phyloP scores from a whole-genome alignment of 2,113 vertebrate species.

The Rhinolophus ferrumequinum region DNA sequence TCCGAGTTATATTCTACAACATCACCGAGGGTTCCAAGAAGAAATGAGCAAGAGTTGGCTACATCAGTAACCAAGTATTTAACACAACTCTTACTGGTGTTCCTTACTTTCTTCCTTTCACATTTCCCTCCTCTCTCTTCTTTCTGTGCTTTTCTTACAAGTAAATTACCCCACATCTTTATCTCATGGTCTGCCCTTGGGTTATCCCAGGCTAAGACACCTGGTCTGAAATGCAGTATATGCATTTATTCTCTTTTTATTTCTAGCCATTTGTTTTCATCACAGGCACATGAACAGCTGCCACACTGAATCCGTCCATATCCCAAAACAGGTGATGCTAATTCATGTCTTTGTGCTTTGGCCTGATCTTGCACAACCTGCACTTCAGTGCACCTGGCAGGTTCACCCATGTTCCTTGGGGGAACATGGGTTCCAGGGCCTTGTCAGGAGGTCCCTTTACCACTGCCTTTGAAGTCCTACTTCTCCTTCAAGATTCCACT shows the following conservation, averaged over 20 bases:
- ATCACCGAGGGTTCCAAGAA: background rate
- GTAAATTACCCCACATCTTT: background rate
- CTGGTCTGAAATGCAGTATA: background rate
- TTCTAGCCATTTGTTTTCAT: background rate
- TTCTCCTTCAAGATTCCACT: background rate
- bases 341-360: background rate
- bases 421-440: too few relatives aligned
- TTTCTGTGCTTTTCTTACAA: background rate
- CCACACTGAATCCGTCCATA: background rate
- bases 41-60: background rate
- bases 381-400: background rate
- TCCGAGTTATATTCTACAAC: background rate
- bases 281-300: background rate
- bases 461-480: background rate
- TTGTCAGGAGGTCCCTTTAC: background rate
- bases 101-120: background rate
- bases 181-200: background rate
- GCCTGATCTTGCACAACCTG: fast-evolving
- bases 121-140: background rate
- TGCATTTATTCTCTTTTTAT: background rate
- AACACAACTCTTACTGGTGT: background rate
- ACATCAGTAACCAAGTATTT: background rate
- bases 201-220: background rate
- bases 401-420: too few relatives aligned
- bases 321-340: background rate